phyloP scores from a whole-genome alignment of 1,140 invertebrate genomes.

The Drosophila aff. region DNA sequence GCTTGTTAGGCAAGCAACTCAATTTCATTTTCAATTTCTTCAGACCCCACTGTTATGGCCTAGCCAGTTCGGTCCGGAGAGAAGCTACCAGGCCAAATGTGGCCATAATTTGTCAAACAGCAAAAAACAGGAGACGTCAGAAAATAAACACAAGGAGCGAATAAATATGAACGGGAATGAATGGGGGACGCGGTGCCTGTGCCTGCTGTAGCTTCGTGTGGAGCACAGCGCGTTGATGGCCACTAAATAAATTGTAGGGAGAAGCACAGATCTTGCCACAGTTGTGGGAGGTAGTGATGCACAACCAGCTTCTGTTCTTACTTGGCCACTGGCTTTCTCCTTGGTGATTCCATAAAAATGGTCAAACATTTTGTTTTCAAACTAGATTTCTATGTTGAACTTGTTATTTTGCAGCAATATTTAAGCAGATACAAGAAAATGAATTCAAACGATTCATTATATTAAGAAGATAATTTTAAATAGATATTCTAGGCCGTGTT shows the following conservation, averaged over 20 bases:
- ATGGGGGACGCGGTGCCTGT: slow-evolving; percentile 1
- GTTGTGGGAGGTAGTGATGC: slow-evolving; percentile 10
- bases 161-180: slow-evolving; percentile 41
- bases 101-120: slow-evolving; percentile 78
- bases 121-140: slow-evolving; percentile 28
- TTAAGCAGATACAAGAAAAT: too few relatives aligned
- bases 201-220: slow-evolving; percentile 7
- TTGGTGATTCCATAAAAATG: background rate
- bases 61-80: slow-evolving; percentile 12
- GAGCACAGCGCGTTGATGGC: slow-evolving; percentile 60
- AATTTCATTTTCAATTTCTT: slow-evolving; percentile 78
- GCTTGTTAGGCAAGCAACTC: slow-evolving; percentile 75
- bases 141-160: slow-evolving; percentile 28
- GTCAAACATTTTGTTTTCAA: background rate
- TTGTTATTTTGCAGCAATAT: background rate
- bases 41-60: slow-evolving; percentile 35
- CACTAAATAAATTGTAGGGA: slow-evolving; percentile 75
- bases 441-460: background rate
- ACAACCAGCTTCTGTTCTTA: slow-evolving; percentile 5
- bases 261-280: slow-evolving; percentile 12
- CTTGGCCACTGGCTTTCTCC: background rate
- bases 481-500: too few relatives aligned
- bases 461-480: background rate
- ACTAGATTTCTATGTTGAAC: background rate
- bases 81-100: slow-evolving; percentile 58